These are phyloP conservation scores for Pteronura brasiliensis DNA, from an alignment of 2,113 vertebrate genomes.

Conservation along the genomic window DNA sequence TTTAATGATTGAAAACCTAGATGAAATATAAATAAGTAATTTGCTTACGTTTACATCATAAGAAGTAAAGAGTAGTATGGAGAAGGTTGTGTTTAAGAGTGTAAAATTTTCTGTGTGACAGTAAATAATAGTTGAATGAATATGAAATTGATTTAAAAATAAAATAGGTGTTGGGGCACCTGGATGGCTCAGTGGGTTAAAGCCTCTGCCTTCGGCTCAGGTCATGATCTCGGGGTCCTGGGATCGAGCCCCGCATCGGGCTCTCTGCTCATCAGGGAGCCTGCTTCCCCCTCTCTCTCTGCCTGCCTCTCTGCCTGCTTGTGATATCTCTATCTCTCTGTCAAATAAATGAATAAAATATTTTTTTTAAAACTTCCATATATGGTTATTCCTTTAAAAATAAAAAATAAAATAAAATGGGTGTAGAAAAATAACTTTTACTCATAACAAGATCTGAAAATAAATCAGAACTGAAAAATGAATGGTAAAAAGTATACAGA, in stretches of 20 bases:
- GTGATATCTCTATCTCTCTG: too few species aligned
- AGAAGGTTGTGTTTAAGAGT: neutral
- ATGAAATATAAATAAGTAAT: neutral
- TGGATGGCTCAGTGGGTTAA: too few species aligned
- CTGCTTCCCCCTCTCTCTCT: too few species aligned
- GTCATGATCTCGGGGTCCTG: too few species aligned
- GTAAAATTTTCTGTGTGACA: neutral
- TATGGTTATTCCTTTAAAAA: too few species aligned
- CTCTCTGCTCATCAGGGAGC: too few species aligned
- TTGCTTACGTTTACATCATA: neutral
- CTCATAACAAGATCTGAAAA: neutral
- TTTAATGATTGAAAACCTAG: neutral
- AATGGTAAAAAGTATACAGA: neutral
- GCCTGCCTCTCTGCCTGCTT: too few species aligned
- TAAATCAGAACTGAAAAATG: neutral
- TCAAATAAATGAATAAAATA: too few species aligned
- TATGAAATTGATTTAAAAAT: neutral
- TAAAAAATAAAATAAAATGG: neutral
- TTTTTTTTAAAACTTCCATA: too few species aligned
- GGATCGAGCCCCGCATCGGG: too few species aligned
- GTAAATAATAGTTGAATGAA: neutral
- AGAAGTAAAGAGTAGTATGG: neutral
- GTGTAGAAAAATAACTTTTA: neutral
- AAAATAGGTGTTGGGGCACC: neutral
- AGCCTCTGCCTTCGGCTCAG: too few species aligned